phyloP scores from a whole-genome alignment of 2,113 vertebrate genomes.

The Ivindomyrus marchei region DNA sequence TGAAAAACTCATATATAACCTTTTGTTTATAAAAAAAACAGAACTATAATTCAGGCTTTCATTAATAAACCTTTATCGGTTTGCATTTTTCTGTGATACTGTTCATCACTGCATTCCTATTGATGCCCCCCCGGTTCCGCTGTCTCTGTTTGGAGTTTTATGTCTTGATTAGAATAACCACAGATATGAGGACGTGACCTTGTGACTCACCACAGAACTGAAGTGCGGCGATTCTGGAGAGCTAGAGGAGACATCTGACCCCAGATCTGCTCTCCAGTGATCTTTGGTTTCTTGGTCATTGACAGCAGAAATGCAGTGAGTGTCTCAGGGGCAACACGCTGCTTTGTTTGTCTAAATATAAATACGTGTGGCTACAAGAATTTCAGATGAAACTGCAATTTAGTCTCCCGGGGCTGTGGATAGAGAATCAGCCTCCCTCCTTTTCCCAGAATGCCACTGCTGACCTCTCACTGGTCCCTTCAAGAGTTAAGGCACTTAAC shows the following conservation, averaged over 20 bases:
- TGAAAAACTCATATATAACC: neutral
- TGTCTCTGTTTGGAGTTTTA: neutral
- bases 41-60: neutral
- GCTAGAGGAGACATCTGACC: neutral
- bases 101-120: neutral
- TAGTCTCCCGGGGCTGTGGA: neutral
- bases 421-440: neutral
- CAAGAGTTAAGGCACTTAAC: neutral
- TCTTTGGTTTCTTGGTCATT: neutral
- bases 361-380: neutral
- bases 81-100: neutral
- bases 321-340: neutral
- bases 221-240: neutral
- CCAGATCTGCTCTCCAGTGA: neutral
- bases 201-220: neutral
- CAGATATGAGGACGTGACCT: neutral
- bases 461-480: neutral
- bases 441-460: neutral
- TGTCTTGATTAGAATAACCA: neutral
- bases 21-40: neutral
- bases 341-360: neutral
- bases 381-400: neutral
- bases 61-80: neutral
- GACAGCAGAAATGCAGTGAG: neutral
- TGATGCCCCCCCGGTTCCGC: neutral